Percentiles rank a stretch among this genome's conserved stretches.
Conservation (phyloP, 2,797 vertebrate species). For the Chelon labrosus region DNA sequence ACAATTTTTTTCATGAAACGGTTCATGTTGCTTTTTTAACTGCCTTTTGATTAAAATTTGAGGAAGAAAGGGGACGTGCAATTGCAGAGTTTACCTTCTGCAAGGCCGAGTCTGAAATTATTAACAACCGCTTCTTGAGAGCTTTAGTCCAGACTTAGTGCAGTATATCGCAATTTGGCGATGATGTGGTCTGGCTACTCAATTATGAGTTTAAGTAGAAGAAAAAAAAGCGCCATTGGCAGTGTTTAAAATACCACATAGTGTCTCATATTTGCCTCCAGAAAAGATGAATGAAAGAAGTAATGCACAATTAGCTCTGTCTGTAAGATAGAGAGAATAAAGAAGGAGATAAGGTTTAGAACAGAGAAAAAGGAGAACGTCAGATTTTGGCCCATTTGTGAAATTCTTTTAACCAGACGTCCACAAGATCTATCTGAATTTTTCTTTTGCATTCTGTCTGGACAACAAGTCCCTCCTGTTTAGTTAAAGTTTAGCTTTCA, state of each 20-base stretch:
- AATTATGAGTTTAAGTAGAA: not conserved
- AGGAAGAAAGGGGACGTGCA: not conserved
- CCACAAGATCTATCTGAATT: not conserved
- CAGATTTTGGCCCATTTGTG: not conserved
- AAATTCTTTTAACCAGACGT: not conserved
- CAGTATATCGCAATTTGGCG: no score
- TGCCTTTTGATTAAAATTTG: not conserved
- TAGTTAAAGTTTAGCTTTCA: not conserved
- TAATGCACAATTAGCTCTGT: not conserved
- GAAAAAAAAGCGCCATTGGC: not conserved
- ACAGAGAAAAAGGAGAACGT: not conserved
- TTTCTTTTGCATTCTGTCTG: not conserved
- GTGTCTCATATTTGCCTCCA: not conserved
- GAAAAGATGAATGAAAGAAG: not conserved
- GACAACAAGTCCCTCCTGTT: not conserved
- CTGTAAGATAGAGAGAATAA: not conserved
- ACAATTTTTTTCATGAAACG: not conserved
- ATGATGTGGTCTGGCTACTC: not conserved
- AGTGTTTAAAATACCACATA: not conserved
- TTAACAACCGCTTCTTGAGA: not conserved
- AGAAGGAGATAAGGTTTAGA: slow-evolving; percentile 1
- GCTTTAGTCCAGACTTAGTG: not conserved
- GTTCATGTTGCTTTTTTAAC: not conserved
- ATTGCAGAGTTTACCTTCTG: not conserved
- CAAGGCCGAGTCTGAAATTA: not conserved